Evolutionary conservation across 2,113 vertebrate species (phyloP).

Genomic region (Aegotheles bennettii): DNA sequence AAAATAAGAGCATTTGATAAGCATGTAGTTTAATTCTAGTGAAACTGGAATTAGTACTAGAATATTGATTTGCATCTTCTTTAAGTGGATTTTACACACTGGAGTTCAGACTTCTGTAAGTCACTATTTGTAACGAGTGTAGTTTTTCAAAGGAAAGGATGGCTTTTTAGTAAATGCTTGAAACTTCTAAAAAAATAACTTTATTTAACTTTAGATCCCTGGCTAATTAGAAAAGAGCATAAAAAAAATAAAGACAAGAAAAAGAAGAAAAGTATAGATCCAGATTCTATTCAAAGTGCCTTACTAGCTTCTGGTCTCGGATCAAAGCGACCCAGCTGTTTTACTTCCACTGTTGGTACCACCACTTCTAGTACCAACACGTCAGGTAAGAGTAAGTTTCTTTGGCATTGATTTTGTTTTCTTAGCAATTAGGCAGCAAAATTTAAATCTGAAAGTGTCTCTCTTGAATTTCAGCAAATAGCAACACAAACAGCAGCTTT

Average conservation of each 20-base stretch:
- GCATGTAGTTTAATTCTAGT: background rate
- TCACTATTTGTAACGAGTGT: background rate
- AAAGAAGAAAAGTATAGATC: constrained; percentile 92
- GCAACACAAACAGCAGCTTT: constrained; percentile 82
- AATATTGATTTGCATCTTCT: background rate
- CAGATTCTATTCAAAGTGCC: constrained; percentile 99
- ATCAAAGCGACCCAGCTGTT: constrained; percentile 89
- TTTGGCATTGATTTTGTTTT: background rate
- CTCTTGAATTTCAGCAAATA: constrained; percentile 73
- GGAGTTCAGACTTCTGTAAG: background rate
- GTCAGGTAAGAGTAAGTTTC: constrained; percentile 54
- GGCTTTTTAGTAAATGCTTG: background rate
- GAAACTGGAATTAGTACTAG: background rate
- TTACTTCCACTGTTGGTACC: constrained; percentile 77
- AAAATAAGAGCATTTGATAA: background rate
- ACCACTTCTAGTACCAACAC: constrained; percentile 70
- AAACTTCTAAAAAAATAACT: background rate
- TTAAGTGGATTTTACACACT: background rate
- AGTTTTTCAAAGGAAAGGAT: background rate
- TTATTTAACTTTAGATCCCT: constrained; percentile 81
- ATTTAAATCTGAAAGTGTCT: background rate
- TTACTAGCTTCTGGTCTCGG: constrained; percentile 97
- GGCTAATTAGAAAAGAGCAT: constrained; percentile 95
- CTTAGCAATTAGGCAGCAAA: background rate
- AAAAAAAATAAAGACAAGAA: constrained; percentile 94